Evolutionary conservation across 2,888 invertebrate genomes (phyloP).

Genomic region (Apocheima hispidaria): DNA sequence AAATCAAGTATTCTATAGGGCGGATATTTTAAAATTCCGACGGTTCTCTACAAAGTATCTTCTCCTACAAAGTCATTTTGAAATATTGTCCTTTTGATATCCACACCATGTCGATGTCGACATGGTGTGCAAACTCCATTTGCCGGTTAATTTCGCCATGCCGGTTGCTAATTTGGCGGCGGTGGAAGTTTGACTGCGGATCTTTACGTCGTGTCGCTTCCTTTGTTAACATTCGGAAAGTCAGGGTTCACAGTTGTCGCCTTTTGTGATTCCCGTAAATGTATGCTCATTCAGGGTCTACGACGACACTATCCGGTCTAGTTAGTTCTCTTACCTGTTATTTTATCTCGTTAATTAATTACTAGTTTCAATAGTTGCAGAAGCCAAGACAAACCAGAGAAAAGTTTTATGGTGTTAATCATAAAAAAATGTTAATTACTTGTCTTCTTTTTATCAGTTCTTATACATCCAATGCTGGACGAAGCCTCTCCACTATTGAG

Average conservation of each 20-base stretch:
- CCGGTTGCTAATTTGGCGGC: constrained; percentile 13
- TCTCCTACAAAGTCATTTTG: neutral
- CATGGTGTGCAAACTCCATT: neutral
- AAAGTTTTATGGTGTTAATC: too few species aligned
- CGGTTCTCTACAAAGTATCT: too few species aligned
- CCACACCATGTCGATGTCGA: too few species aligned
- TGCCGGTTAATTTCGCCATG: constrained; percentile 10
- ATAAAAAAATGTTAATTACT: too few species aligned
- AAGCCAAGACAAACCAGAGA: too few species aligned
- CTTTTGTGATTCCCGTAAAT: constrained; percentile 42
- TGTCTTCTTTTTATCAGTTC: too few species aligned
- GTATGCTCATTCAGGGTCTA: neutral
- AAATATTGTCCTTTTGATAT: neutral
- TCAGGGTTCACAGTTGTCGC: constrained; percentile 57
- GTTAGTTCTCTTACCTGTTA: neutral
- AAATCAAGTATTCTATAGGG: too few species aligned
- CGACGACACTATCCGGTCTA: neutral
- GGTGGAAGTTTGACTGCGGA: constrained; percentile 48
- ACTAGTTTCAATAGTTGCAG: too few species aligned
- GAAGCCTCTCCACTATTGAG: too few species aligned
- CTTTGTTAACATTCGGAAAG: constrained; percentile 69
- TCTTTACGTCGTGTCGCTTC: constrained; percentile 61
- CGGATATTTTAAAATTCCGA: too few species aligned
- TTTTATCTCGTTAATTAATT: too few species aligned
- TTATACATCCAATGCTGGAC: too few species aligned